Evolutionary conservation across 2,113 vertebrate species (phyloP).

Genomic region (Ornithorhynchus anatinus): DNA sequence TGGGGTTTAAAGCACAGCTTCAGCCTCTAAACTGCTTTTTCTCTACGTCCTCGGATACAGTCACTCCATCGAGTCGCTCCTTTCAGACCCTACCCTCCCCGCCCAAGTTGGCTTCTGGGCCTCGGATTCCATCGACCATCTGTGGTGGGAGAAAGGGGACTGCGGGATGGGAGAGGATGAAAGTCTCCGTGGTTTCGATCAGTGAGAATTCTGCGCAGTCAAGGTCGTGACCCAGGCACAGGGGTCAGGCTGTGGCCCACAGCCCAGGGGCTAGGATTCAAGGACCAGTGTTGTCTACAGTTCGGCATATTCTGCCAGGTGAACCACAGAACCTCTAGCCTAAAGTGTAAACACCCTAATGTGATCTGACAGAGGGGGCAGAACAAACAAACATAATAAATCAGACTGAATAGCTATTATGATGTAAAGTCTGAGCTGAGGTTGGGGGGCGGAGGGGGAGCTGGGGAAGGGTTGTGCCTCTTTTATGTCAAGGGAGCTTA

Average conservation of each 20-base stretch:
- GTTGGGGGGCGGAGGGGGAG: too few relatives aligned
- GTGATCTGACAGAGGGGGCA: background rate
- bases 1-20: too few relatives aligned
- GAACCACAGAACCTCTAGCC: background rate
- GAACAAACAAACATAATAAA: background rate
- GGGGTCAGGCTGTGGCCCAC: fast-evolving
- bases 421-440: background rate
- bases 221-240: fast-evolving
- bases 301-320: fast-evolving
- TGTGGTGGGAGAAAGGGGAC: background rate
- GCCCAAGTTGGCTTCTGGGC: fast-evolving
- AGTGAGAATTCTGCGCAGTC: background rate
- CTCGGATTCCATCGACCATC: fast-evolving
- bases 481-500: conserved; percentile 45
- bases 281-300: fast-evolving
- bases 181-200: fast-evolving
- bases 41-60: too few relatives aligned
- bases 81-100: fast-evolving
- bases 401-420: fast-evolving
- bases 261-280: fast-evolving
- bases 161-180: background rate
- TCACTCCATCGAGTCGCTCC: fast-evolving
- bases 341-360: background rate
- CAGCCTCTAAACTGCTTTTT: too few relatives aligned
- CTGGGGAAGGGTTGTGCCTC: conserved; percentile 2